Evolutionary conservation across 2,797 vertebrate genomes (phyloP).

Genomic region (Sparidentex hasta): DNA sequence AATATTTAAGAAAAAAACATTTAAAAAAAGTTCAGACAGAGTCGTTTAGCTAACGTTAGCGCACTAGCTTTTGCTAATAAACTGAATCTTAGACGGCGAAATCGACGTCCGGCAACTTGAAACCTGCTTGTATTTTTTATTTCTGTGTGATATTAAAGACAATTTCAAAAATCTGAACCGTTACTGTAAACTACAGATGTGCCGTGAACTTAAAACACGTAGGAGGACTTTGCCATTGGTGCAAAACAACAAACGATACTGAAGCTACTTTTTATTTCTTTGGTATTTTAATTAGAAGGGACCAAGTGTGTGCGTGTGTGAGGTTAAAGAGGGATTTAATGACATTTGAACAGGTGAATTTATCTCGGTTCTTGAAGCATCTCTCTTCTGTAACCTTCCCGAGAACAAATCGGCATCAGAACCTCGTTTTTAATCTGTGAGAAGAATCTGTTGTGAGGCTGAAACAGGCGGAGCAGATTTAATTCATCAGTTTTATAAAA

Average conservation of each 20-base stretch:
- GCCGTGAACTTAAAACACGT: neutral
- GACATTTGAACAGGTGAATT: conserved; percentile 52
- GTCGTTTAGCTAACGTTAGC: neutral
- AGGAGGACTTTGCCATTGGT: too few relatives aligned
- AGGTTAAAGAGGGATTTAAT: neutral
- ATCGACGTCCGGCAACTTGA: neutral
- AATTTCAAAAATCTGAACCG: neutral
- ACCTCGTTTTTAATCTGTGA: neutral
- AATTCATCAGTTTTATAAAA: neutral
- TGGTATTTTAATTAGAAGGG: conserved; percentile 5
- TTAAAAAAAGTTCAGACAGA: neutral
- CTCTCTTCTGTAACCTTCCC: too few relatives aligned
- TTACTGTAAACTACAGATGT: neutral
- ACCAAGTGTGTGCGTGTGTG: too few relatives aligned
- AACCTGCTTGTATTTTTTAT: neutral
- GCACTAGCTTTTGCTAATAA: neutral
- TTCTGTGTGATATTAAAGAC: neutral
- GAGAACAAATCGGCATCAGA: neutral
- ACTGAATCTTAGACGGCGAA: too few relatives aligned
- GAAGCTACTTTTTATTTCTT: neutral
- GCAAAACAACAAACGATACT: too few relatives aligned
- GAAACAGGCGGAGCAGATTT: neutral
- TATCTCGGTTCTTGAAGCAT: too few relatives aligned
- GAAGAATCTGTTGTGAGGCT: neutral
- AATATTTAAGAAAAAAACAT: neutral